Conservation (phyloP, 2,888 invertebrate genomes). For the Pristionchus japonicus region DNA sequence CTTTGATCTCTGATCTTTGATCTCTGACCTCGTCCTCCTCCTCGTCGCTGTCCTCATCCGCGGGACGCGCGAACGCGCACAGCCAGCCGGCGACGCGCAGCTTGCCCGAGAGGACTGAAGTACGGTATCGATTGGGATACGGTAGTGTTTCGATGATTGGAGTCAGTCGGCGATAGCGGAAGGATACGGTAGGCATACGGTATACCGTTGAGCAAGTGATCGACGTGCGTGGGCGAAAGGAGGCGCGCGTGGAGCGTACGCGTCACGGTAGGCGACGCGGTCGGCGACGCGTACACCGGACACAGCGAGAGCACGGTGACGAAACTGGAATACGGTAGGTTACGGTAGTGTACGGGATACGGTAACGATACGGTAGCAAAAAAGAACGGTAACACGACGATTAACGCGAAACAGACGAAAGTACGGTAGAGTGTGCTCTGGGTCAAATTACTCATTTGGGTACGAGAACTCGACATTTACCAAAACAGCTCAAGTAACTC, state of each 20-base stretch:
- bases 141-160: background rate
- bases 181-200: background rate
- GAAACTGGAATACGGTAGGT: background rate
- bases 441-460: background rate
- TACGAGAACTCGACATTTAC: background rate
- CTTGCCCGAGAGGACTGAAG: background rate
- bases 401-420: background rate
- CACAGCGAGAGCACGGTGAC: background rate
- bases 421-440: background rate
- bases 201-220: conserved; percentile 34
- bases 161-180: background rate
- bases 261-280: background rate
- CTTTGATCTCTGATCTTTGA: conserved; percentile 12
- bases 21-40: background rate
- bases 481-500: background rate
- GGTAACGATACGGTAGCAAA: background rate
- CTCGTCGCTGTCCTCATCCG: background rate
- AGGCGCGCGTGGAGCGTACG: background rate
- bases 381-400: background rate
- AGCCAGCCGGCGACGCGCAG: conserved; percentile 8
- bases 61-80: background rate
- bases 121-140: conserved; percentile 11
- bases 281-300: background rate
- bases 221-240: conserved; percentile 19
- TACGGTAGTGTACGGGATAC: background rate